These are phyloP conservation scores for Eumaeus atala DNA, from an alignment of 1,140 invertebrate species.

Conservation along the genomic window DNA sequence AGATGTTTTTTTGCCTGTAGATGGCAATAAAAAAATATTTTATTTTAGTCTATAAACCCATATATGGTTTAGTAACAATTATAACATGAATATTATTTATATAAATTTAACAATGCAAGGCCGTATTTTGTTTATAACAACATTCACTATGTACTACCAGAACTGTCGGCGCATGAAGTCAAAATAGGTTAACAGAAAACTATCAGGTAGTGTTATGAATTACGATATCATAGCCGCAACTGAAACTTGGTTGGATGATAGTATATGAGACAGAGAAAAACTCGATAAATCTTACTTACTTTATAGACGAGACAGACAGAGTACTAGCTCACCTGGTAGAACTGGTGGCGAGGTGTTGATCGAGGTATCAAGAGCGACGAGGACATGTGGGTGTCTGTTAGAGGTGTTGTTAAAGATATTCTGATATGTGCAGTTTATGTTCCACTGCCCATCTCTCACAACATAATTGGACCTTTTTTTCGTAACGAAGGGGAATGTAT, in stretches of 20 bases:
- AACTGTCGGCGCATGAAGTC: slow-evolving; percentile 31
- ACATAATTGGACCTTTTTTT: slow-evolving; percentile 1
- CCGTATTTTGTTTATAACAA: background rate
- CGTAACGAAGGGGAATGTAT: no score
- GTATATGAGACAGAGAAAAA: slow-evolving; percentile 22
- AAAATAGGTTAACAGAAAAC: slow-evolving; percentile 24
- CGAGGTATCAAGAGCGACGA: slow-evolving; percentile 22
- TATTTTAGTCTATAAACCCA: no score
- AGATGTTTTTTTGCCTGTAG: no score
- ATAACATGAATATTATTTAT: no score
- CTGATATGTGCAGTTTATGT: slow-evolving; percentile 16
- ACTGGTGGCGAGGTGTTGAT: slow-evolving; percentile 26
- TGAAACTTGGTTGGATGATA: slow-evolving; percentile 27
- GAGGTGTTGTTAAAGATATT: background rate
- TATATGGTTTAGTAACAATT: no score
- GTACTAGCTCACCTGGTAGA: slow-evolving; percentile 10
- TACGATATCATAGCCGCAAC: slow-evolving; percentile 27
- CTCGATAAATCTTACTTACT: slow-evolving; percentile 21
- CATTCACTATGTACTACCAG: slow-evolving; percentile 33
- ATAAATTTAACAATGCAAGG: no score
- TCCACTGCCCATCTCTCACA: slow-evolving; percentile 13
- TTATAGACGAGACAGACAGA: slow-evolving; percentile 25
- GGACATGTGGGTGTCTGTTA: slow-evolving; percentile 23
- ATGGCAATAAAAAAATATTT: no score
- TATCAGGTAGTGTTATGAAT: slow-evolving; percentile 2